A percentile compares a stretch with the other conserved stretches of the same genome.
These are phyloP conservation scores for Leucosticte australis DNA, from an alignment of 2,113 vertebrate species.

Conservation along the genomic window DNA sequence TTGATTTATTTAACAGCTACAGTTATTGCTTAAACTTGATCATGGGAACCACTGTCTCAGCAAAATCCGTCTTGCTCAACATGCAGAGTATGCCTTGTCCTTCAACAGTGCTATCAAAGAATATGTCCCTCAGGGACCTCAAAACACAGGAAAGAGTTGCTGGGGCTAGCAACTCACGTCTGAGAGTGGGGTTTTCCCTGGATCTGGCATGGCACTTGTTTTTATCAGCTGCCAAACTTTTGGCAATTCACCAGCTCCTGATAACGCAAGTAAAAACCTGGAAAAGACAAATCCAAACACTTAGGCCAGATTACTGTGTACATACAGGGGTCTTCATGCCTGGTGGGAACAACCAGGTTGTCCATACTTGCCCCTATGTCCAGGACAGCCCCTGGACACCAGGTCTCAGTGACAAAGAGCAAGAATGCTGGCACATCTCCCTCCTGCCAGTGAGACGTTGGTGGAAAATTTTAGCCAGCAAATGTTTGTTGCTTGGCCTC, in stretches of 20 bases:
- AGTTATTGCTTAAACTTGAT: slow-evolving; percentile 6
- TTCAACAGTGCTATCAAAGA: background rate
- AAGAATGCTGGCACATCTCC: background rate
- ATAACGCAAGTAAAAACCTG: background rate
- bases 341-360: background rate
- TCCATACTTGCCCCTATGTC: background rate
- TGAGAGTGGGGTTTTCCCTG: background rate
- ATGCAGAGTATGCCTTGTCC: background rate
- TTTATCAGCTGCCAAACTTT: background rate
- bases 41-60: slow-evolving; percentile 54
- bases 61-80: slow-evolving; percentile 21
- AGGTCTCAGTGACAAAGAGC: background rate
- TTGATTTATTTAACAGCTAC: slow-evolving; percentile 17
- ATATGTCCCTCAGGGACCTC: background rate
- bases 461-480: background rate
- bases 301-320: background rate
- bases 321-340: background rate
- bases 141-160: background rate
- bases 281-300: background rate
- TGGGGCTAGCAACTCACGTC: background rate
- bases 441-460: background rate
- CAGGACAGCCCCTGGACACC: background rate
- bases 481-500: background rate
- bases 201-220: background rate
- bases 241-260: slow-evolving; percentile 4